Base-by-base conservation (phyloP, 2,797 vertebrate species). In the Acanthurus tractus region DNA sequence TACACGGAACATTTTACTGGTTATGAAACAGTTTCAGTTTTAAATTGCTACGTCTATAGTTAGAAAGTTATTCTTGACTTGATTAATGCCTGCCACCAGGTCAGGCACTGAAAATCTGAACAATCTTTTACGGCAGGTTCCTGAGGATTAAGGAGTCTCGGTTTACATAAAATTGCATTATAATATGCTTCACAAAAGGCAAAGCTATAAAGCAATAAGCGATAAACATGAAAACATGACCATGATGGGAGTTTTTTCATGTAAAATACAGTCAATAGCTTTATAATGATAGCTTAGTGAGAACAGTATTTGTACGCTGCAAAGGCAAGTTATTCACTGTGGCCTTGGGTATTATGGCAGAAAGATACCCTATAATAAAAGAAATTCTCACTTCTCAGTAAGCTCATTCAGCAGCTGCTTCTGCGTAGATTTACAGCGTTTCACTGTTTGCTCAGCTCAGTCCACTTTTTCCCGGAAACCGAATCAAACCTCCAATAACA, bases 381-480 rank as follows among this genome's bases (percentile, higher is more conserved):
- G 4, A 75, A 56, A 66, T 36, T 57, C 46, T 65, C 36, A 10
- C 22, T 56, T 42, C 52, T 55, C 40, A n/a, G 54, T 15, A 3
- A 15, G 54, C 63, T 34, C 14, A 63, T 57, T 64, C 52, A 63
- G 23, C 34, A 65, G 11, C 68, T 49, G 15, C 18, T 34, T 13
- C 77, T 58, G 74, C 44, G 63, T n/a, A 65, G 62, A 71, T 83
- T 80, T 57, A 62, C 40, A 55, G 34, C 18, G 29, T 34, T 62
- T 72, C 13, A 17, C 36, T 82, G 59, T 88, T 89, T 82, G 48
- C 57, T 86, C 64, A 78, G 63, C 67, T 70, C 69, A 34, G 66
- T 23, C 58, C 53, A 50, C 59, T 84, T 9, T 66, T 82, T 81
- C 76, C 73, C 79, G 74, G 61, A 90, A 89, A 82, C 79, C 70